These are phyloP conservation scores for Mycogona germanica DNA, from an alignment of 2,888 invertebrate genomes.

Conservation along the genomic window DNA sequence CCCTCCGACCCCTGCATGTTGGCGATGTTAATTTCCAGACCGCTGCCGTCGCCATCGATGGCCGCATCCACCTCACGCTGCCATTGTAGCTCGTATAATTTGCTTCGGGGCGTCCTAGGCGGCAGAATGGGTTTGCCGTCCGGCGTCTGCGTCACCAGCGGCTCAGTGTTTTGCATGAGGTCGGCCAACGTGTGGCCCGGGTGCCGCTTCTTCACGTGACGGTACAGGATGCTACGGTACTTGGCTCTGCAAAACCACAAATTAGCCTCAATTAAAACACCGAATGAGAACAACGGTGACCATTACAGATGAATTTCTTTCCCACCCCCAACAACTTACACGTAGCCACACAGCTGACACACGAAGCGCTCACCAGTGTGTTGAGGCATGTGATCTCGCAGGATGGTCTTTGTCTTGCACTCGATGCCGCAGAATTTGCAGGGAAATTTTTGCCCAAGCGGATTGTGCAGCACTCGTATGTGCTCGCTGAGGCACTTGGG, in stretches of 20 bases:
- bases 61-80: too few relatives aligned
- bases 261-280: not conserved
- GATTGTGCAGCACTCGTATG: conserved; percentile 13
- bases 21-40: not conserved
- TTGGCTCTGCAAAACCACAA: conserved; percentile 7
- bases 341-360: conserved; percentile 16
- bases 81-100: too few relatives aligned
- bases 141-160: not conserved
- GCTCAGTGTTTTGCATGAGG: conserved; percentile 8
- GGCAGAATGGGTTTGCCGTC: conserved; percentile 1
- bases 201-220: conserved; percentile 9
- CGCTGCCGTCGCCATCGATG: not conserved
- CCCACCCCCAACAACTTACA: too few relatives aligned
- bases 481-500: conserved; percentile 15
- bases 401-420: conserved; percentile 37
- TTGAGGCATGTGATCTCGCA: conserved; percentile 38
- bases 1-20: too few relatives aligned
- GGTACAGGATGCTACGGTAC: conserved; percentile 8
- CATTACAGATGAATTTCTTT: not conserved
- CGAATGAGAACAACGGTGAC: not conserved
- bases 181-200: conserved; percentile 2
- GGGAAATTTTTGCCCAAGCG: conserved; percentile 10
- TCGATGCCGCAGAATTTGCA: conserved; percentile 38
- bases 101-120: not conserved
- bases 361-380: conserved; percentile 25